Evolutionary conservation across 2,797 vertebrate species (phyloP).

Genomic region (Borostomias antarcticus): DNA sequence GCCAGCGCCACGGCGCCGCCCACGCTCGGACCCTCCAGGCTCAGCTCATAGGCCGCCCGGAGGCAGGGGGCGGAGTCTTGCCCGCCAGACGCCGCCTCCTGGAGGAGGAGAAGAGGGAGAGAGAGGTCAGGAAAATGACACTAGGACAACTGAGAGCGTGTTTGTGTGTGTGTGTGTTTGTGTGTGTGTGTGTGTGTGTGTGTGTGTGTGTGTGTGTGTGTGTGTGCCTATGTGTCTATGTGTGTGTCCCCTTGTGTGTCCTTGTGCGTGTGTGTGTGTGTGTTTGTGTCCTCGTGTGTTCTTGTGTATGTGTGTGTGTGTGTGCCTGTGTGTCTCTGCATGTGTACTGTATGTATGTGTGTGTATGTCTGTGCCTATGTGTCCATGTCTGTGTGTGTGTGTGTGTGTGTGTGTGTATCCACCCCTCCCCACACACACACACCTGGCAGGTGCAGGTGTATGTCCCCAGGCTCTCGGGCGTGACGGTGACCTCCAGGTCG

Average conservation of each 20-base stretch:
- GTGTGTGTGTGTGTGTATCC: not conserved
- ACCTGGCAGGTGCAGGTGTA: constrained; percentile 84
- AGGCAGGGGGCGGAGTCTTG: constrained; percentile 68
- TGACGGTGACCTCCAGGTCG: constrained; percentile 81
- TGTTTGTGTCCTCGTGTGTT: not conserved
- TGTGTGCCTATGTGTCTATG: not conserved
- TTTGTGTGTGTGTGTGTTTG: not conserved
- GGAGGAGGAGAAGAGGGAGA: constrained; percentile 1
- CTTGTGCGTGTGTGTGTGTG: not conserved
- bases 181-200: not conserved
- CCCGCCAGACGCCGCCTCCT: constrained; percentile 59
- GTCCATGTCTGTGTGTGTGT: too few relatives aligned
- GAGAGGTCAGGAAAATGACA: not conserved
- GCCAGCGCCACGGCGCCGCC: constrained; percentile 29
- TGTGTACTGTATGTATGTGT: not conserved
- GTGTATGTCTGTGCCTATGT: not conserved
- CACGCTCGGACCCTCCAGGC: constrained; percentile 54
- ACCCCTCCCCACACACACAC: not conserved
- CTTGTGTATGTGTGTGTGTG: not conserved
- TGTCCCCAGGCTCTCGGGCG: constrained; percentile 70
- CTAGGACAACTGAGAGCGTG: not conserved
- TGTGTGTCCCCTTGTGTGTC: too few relatives aligned
- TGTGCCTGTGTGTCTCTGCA: too few relatives aligned
- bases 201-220: not conserved
- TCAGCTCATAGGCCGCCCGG: constrained; percentile 77